Conservation (phyloP, 2,888 invertebrate species). For the Mycalesis mineus region DNA sequence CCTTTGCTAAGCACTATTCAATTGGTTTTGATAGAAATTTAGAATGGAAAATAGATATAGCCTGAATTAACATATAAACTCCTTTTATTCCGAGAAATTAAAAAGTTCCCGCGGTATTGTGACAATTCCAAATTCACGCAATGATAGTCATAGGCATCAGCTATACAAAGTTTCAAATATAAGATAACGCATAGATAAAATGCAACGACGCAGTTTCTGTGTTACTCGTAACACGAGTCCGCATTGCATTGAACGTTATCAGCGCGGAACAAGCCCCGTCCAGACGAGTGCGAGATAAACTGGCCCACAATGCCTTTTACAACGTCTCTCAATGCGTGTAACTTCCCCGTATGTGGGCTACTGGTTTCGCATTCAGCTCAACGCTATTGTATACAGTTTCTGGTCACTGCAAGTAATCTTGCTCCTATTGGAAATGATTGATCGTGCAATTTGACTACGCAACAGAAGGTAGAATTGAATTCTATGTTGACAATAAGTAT, state of each 20-base stretch:
- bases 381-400: slow-evolving; percentile 32
- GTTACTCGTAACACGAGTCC: slow-evolving; percentile 36
- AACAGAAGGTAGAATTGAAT: not conserved
- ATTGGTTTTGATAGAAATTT: no score
- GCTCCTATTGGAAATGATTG: slow-evolving; percentile 1
- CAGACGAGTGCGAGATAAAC: slow-evolving; percentile 64
- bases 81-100: no score
- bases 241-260: slow-evolving; percentile 52
- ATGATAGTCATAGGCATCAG: no score
- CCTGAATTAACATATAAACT: no score
- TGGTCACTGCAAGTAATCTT: slow-evolving; percentile 36
- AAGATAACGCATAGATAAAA: not conserved
- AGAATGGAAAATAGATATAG: no score
- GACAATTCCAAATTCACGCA: no score
- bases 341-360: slow-evolving; percentile 40
- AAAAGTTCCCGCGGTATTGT: no score
- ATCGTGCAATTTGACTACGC: not conserved
- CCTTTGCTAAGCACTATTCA: no score
- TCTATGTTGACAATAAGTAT: not conserved
- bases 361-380: slow-evolving; percentile 58
- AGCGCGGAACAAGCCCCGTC: slow-evolving; percentile 62
- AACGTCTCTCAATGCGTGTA: slow-evolving; percentile 55
- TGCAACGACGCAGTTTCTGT: not conserved
- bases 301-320: slow-evolving; percentile 72
- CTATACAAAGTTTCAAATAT: no score